Percentiles rank a stretch among this genome's conserved stretches.
Evolutionary conservation across 2,888 invertebrate genomes (phyloP).

Genomic region (Ellobium chinense): DNA sequence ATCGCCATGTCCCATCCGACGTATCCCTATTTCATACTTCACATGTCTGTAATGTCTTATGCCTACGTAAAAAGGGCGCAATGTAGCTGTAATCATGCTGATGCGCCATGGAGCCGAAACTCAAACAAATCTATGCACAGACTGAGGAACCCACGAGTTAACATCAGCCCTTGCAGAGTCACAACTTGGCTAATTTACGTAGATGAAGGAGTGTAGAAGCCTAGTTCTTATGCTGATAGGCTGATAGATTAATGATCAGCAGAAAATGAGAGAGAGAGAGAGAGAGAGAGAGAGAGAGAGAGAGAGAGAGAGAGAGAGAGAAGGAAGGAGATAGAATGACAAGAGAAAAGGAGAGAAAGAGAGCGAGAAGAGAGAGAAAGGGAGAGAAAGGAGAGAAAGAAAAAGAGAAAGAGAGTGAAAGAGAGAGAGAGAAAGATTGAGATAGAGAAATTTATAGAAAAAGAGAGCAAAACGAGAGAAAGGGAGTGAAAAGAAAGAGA

Average conservation of each 20-base stretch:
- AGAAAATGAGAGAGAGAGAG: constrained; percentile 8
- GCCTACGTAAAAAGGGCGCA: too few relatives aligned
- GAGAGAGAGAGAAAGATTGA: not conserved
- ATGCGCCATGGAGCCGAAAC: too few relatives aligned
- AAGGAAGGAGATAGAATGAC: not conserved
- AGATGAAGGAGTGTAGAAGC: too few relatives aligned
- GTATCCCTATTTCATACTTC: too few relatives aligned
- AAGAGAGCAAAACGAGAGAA: not conserved
- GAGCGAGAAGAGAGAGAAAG: not conserved
- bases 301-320: constrained; percentile 14
- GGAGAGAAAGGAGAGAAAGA: not conserved
- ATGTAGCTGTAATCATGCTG: too few relatives aligned
- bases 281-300: constrained; percentile 29
- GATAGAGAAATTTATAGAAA: not conserved
- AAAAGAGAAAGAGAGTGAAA: not conserved
- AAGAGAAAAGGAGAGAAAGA: not conserved
- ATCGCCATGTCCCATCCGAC: too few relatives aligned
- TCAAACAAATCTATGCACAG: too few relatives aligned
- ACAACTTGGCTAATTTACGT: too few relatives aligned
- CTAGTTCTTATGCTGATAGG: too few relatives aligned
- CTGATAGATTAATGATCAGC: not conserved
- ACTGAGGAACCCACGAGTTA: too few relatives aligned
- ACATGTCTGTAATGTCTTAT: too few relatives aligned
- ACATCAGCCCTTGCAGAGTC: too few relatives aligned
- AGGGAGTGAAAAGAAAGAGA: not conserved